Evolutionary conservation across 2,797 vertebrate species (phyloP).

Genomic region (Lepus oiostolus): DNA sequence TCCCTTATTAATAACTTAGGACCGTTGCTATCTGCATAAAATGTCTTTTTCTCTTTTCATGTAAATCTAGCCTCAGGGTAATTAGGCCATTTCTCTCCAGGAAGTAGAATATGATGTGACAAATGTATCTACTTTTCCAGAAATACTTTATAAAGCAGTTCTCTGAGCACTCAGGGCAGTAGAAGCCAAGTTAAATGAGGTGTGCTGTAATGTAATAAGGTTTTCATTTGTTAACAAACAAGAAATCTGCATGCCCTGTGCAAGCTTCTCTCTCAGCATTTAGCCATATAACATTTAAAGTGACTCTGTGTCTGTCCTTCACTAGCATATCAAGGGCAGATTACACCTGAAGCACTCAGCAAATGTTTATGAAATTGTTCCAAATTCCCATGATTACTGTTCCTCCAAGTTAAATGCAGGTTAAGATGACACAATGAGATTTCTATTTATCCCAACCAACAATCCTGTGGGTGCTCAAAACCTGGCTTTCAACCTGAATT

Average conservation of each 20-base stretch:
- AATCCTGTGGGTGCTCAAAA: neutral
- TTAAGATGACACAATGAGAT: neutral
- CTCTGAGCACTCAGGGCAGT: neutral
- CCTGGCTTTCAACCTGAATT: conserved; percentile 8
- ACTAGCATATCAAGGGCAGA: neutral
- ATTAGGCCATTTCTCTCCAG: conserved; percentile 61
- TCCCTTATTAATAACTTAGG: neutral
- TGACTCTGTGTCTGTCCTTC: neutral
- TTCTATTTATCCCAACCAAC: neutral
- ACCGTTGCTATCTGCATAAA: conserved; percentile 39
- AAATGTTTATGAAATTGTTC: neutral
- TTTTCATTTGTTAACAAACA: conserved; percentile 58
- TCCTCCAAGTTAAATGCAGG: neutral
- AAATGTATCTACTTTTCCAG: conserved; percentile 61
- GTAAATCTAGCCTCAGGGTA: conserved; percentile 61
- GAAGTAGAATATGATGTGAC: conserved; percentile 65
- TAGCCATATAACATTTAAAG: neutral
- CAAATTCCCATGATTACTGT: neutral
- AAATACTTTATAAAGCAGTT: conserved; percentile 64
- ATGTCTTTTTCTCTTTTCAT: conserved; percentile 56
- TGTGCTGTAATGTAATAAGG: conserved; percentile 46
- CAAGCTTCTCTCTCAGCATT: neutral
- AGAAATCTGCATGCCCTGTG: neutral
- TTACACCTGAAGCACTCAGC: neutral
- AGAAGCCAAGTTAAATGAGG: conserved; percentile 69